Evolutionary conservation across 2,113 vertebrate genomes (phyloP), one percentile per base, ranked within the genome.

Genomic region (Hyperoodon ampullatus): DNA sequence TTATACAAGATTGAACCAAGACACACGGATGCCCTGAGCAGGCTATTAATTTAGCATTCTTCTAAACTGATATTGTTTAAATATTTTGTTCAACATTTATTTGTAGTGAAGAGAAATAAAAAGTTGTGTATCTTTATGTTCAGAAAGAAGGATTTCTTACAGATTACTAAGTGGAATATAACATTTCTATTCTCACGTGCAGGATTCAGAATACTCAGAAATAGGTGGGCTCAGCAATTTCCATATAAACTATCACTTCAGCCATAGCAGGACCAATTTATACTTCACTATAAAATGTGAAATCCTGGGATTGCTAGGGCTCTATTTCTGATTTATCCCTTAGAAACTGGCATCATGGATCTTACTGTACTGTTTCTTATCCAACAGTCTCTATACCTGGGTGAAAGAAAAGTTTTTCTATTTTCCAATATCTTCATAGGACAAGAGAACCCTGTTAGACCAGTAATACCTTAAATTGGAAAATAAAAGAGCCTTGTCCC

Each of bases 21-120:
- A n/a, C 75, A 71, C 21, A 44, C 12, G 8, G 50, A 23, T 65
- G 23, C 15, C 19, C 15, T 90, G 50, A 74, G 26, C 50, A 81
- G 39, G 35, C 63, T 70, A 5, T 47, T 58, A 71, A 26, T 58
- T 70, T 58, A 92, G 6, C 0, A 19, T 71, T 61, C 80, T 92
- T 35, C 39, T 60, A 19, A 82, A 71, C 39, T 47, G 90, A 28
- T 83, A 44, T 2, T 81, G 15, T 60, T 71, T 83, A n/a, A 60
- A 92, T 92, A 23, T 92, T 83, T 81, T 92, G 39, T 44, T 61
- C 53, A 72, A 72, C 53, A 23, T 35, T 92, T 90, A 77, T 65
- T 63, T 16, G 7, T 24, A 61, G 39, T 83, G 53, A 60, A 0
- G 53, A 61, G 30, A 92, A 83, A 26, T 35, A 28, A 60, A 72